Evolutionary conservation across 2,888 invertebrate species (phyloP), one percentile per base, ranked within the genome.

Genomic region (Melanchra persicariae): DNA sequence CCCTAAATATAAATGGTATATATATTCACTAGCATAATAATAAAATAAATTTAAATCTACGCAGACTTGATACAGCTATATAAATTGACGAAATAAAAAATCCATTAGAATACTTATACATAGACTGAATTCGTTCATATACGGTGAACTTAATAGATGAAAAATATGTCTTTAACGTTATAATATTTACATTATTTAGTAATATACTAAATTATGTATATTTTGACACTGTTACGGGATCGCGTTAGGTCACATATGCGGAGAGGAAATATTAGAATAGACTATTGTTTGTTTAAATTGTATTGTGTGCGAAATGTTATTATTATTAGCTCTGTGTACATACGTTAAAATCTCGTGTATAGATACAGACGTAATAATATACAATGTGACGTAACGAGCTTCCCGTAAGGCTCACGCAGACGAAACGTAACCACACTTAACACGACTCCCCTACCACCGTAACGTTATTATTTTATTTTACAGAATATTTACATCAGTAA

Each of bases 101-200:
- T 84, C 86, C 87, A 86, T 88, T 87, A 86, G 89, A 91, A 70
- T 88, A 88, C 90, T 91, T 92, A 93, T 82, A 88, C 78, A 87
- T 81, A 91, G 87, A 90, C 85, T 88, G 90, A 88, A 87, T 91
- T 91, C 86, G 88, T 90, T 88, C 88, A 89, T 87, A 90, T 91
- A 91, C 85, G 80, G 89, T 92, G 89, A 92, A 95, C 88, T 84
- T 87, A 92, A 92, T 90, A 87, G 84, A 90, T 91, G 84, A 79
- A 91, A 93, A 91, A 89, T 91, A 92, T 90, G 85, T 90, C 91
- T 90, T 90, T 88, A 91, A 87, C 86, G 85, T 89, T 85, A 88
- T 95, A 94, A 88, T 95, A 95, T 95, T 93, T 95, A 95, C 95
- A 95, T 91, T 91, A 93, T 94, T 95, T 95, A 95, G 94, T 95